Percentiles rank a stretch among this genome's conserved stretches.
Conservation (phyloP, 1,140 invertebrate genomes). For the Drosophila nigrodunni region DNA sequence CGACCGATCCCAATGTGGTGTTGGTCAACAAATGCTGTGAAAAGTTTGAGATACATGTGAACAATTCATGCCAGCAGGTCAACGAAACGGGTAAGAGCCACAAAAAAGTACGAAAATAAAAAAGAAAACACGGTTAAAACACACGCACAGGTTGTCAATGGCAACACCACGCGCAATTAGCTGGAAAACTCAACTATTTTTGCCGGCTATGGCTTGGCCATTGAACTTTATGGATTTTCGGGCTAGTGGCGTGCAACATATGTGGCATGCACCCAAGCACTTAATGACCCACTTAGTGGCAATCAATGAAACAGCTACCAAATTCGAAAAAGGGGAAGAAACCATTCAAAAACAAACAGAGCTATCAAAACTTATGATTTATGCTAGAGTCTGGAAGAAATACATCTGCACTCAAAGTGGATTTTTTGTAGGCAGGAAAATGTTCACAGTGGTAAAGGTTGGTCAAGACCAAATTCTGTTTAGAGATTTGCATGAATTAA, state of each 20-base stretch:
- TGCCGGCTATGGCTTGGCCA: conserved; percentile 71
- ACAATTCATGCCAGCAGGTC: conserved; percentile 87
- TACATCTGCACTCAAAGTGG: conserved; percentile 19
- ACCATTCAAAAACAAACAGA: conserved; percentile 47
- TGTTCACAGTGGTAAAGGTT: not conserved
- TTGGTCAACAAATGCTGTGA: conserved; percentile 92
- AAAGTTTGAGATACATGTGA: conserved; percentile 89
- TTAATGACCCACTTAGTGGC: conserved; percentile 62
- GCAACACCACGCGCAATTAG: conserved; percentile 57
- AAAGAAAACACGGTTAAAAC: not conserved
- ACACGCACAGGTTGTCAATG: conserved; percentile 37
- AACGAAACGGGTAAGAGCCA: conserved; percentile 85
- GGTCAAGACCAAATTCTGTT: not conserved
- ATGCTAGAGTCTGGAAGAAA: conserved; percentile 28
- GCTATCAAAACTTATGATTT: conserved; percentile 45
- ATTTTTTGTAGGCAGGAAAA: not conserved
- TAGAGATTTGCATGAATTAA: conserved; percentile 18
- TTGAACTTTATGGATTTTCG: conserved; percentile 82
- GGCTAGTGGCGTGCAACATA: conserved; percentile 49
- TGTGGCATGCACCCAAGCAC: conserved; percentile 37
- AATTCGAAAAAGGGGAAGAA: conserved; percentile 3
- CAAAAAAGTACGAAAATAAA: not conserved
- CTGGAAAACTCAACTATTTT: conserved; percentile 71
- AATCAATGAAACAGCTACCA: conserved; percentile 48
- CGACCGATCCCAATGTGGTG: conserved; percentile 49